These are phyloP conservation scores for Neoniphon sammara DNA, from an alignment of 2,797 vertebrate genomes.

Conservation along the genomic window DNA sequence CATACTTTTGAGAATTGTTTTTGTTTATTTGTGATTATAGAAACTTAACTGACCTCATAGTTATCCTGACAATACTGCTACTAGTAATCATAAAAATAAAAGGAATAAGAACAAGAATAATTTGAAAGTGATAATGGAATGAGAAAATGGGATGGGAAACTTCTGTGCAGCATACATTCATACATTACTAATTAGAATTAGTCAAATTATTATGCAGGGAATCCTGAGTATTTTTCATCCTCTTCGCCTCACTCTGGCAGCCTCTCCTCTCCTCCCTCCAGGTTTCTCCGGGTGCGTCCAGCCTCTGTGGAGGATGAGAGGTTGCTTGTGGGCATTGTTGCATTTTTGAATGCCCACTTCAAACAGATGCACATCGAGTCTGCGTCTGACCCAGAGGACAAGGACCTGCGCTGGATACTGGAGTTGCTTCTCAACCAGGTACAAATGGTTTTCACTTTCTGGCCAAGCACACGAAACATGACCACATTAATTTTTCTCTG, in stretches of 20 bases:
- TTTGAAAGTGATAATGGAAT: not conserved
- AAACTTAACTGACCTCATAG: no score
- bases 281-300: conserved; percentile 95
- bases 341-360: conserved; percentile 90
- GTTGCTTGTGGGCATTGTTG: conserved; percentile 90
- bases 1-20: no score
- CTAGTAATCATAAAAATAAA: not conserved
- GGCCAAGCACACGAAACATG: not conserved
- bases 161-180: no score
- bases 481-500: not conserved
- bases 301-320: conserved; percentile 92
- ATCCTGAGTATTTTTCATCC: not conserved
- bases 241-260: conserved; percentile 18
- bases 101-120: not conserved
- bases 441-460: conserved; percentile 59
- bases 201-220: not conserved
- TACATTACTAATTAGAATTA: not conserved
- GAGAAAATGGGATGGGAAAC: no score
- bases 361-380: conserved; percentile 78
- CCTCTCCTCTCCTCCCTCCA: conserved; percentile 64
- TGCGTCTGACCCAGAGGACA: conserved; percentile 72
- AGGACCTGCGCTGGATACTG: conserved; percentile 90
- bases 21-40: no score
- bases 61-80: no score
- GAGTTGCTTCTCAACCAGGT: conserved; percentile 91